These are phyloP conservation scores for Dallia pectoralis DNA, from an alignment of 2,797 vertebrate genomes.

Conservation along the genomic window DNA sequence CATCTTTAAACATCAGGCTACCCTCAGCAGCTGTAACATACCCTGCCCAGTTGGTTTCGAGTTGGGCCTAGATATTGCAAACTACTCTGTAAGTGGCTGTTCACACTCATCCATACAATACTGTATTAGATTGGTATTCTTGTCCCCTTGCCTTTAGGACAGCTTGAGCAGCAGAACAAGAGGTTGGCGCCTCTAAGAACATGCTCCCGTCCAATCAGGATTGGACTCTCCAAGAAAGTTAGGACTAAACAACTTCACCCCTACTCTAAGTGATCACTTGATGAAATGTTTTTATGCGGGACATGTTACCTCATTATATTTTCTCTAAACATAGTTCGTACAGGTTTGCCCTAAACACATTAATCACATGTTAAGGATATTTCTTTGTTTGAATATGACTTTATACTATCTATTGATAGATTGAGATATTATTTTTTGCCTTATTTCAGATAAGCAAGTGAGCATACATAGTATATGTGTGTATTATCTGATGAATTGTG, in stretches of 20 bases:
- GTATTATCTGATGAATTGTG: neutral
- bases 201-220: conserved; percentile 82
- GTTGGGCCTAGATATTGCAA: neutral
- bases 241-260: conserved; percentile 84
- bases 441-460: neutral
- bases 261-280: conserved; percentile 70
- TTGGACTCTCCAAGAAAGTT: conserved; percentile 88
- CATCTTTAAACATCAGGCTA: neutral
- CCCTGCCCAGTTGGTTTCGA: neutral
- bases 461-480: neutral
- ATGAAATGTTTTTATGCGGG: neutral
- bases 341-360: neutral
- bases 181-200: conserved; percentile 86
- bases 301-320: neutral
- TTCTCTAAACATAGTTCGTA: neutral
- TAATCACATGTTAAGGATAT: neutral
- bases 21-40: neutral
- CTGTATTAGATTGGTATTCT: neutral
- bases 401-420: neutral
- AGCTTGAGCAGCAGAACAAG: conserved; percentile 56
- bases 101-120: neutral
- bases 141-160: conserved; percentile 63
- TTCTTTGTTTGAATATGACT: neutral
- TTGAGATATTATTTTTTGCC: neutral
- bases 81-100: neutral